Base-by-base conservation (phyloP, 2,797 vertebrate species). In the Scarus forsteni region DNA sequence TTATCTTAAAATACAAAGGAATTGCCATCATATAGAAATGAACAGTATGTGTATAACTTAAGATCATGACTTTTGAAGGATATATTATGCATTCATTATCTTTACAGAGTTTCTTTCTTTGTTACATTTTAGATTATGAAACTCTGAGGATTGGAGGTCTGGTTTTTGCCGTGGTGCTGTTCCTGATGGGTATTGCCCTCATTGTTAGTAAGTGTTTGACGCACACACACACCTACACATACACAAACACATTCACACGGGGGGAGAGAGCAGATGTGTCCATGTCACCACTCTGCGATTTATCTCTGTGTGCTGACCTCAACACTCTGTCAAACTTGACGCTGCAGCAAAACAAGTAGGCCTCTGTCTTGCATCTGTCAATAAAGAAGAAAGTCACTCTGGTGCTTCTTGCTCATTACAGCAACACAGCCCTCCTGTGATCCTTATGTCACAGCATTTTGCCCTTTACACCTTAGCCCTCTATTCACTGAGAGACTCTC, bases 61-160 rank as follows among this genome's bases (percentile, higher is more conserved):
- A 27, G 27, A 27, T 27, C 27, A 27, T 27, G 27, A 27, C 27
- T 27, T 27, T 27, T 27, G 27, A 27, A 27, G 27, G 27, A 27
- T 27, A 2, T 27, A 27, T 27, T 27, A 27, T 27, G 27, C 27
- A 27, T 2, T 27, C 27, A 2, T 27, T 27, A 27, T 27, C 27
- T 27, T 27, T 27, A 27, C 27, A 27, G 27, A 27, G 27, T 2
- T 27, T 27, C 27, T 2, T 44, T 0, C 0, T 42, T 44, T 46
- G 7, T 51, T 68, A 52, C 38, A 3, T 91, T 88, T 75, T 89
- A 94, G 96, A 98, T 92, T 98, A 98, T 77, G 74, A 94, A 14
- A 94, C 96, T n/a, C 88, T 98, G 85, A 84, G 96, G 87, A 95
- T 97, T 8, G 96, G 94, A 8, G 96, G 96, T 27, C 89, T 98